Evolutionary conservation across 2,797 vertebrate species (phyloP), one percentile per base, ranked within the genome.

Genomic region (Dendrocincla fuliginosa): DNA sequence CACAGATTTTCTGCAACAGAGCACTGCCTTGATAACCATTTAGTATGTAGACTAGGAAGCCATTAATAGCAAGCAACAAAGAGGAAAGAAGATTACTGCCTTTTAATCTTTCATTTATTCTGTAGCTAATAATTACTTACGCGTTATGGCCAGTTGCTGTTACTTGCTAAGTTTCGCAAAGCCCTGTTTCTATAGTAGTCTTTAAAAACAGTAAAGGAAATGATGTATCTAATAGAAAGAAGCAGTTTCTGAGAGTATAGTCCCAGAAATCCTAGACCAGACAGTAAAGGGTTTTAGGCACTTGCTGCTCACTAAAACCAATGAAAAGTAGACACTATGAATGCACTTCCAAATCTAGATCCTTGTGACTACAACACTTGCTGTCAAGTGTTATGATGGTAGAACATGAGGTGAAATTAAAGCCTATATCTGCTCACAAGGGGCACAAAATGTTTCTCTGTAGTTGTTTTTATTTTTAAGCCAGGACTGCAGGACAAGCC

Each of bases 61-160:
- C 94, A 95, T 95, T 96, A 95, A 97, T 93, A 96, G 82, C 2
- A 1, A 90, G 92, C 70, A 96, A 87, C 95, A 97, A 96, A 94
- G 85, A 94, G 80, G 78, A 95, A 97, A 95, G 93, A 96, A 96
- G 93, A 96, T 97, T 95, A 97, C 85, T 91, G 80, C 83, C 82
- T 97, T 94, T 90, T 93, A 95, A 88, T 91, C 94, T 95, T 93
- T 89, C 80, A 81, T 88, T 91, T 97, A 83, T 97, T 95, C 89
- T 92, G 67, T 92, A 88, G 85, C 95, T 97, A 95, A 97, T 97
- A 92, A 97, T 95, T 96, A 96, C 93, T 94, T 92, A 96, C 83
- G 90, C 16, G 6, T 87, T 93, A 93, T 44, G 96, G 91, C 91
- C 95, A 95, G 92, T 95, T 94, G 84, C 84, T 90, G 90, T 87